A percentile compares a stretch with the other conserved stretches of the same genome.
These are phyloP conservation scores for Artibeus lituratus DNA, from an alignment of 2,797 vertebrate species.

Conservation along the genomic window DNA sequence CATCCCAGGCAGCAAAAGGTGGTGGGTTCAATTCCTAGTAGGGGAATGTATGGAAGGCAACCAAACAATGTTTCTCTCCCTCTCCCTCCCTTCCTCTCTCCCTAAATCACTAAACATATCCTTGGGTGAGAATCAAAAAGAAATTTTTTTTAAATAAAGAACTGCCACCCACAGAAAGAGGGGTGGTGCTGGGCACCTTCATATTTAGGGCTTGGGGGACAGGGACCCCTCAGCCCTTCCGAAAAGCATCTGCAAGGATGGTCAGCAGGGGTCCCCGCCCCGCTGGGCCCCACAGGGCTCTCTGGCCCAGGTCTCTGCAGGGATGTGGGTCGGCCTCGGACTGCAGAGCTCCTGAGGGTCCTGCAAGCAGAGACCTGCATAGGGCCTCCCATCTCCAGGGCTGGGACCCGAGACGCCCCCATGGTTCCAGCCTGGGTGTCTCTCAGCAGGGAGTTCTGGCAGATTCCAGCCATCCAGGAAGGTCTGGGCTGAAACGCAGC, in stretches of 20 bases:
- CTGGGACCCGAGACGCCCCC: background rate
- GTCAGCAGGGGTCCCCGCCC: fast-evolving
- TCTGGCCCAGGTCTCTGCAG: background rate
- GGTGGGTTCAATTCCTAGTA: too few species aligned
- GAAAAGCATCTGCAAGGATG: background rate
- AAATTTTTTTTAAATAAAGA: background rate
- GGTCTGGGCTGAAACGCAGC: background rate
- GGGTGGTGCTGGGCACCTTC: background rate
- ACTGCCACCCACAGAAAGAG: background rate
- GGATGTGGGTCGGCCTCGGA: background rate
- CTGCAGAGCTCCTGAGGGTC: fast-evolving
- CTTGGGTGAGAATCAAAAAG: too few species aligned
- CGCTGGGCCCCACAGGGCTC: background rate
- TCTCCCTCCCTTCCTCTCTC: too few species aligned
- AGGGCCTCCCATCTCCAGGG: background rate
- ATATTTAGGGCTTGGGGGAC: background rate
- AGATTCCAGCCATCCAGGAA: background rate
- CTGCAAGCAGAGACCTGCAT: background rate
- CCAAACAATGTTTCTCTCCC: too few species aligned
- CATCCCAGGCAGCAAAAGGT: too few species aligned
- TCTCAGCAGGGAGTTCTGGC: background rate
- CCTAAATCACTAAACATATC: too few species aligned
- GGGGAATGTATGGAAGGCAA: too few species aligned
- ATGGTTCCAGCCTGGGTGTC: background rate
- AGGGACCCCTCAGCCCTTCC: background rate